Evolutionary conservation across 2,888 invertebrate species (phyloP).

Genomic region (Nysson spinosus): DNA sequence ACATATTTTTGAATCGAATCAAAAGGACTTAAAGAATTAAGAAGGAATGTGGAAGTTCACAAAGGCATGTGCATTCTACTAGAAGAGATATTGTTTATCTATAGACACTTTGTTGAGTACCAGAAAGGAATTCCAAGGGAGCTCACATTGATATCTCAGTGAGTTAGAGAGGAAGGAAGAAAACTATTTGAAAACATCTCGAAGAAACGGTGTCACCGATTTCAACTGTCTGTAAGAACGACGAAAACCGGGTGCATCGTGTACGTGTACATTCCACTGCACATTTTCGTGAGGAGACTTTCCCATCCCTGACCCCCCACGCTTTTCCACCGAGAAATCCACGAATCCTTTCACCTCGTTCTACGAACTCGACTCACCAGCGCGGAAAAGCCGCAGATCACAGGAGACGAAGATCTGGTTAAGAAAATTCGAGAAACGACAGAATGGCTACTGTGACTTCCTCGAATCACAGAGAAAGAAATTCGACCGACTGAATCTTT

Average conservation of each 20-base stretch:
- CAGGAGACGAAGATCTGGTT: slow-evolving; percentile 16
- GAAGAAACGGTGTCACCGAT: neutral
- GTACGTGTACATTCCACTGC: slow-evolving; percentile 24
- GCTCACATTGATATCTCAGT: too few relatives aligned
- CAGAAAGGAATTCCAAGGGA: too few relatives aligned
- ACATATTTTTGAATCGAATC: too few relatives aligned
- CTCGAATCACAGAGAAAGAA: too few relatives aligned
- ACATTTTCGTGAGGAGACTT: slow-evolving; percentile 30
- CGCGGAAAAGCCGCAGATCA: slow-evolving; percentile 32
- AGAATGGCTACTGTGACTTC: slow-evolving; percentile 10
- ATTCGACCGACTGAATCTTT: slow-evolving; percentile 14
- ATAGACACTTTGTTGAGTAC: too few relatives aligned
- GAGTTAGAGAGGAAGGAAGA: neutral
- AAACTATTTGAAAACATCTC: neutral
- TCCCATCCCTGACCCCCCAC: neutral
- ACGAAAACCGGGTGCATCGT: neutral
- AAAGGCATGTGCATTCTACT: too few relatives aligned
- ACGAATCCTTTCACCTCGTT: slow-evolving; percentile 30
- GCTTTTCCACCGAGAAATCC: slow-evolving; percentile 10
- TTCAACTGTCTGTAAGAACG: neutral
- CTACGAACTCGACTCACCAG: slow-evolving; percentile 18
- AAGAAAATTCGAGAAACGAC: slow-evolving; percentile 17
- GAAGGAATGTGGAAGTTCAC: too few relatives aligned
- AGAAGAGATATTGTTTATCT: too few relatives aligned
- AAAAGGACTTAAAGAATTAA: too few relatives aligned